These are phyloP conservation scores for Holothuria glaberrima DNA, from an alignment of 35 echinoderm and acorn worm genomes.

Conservation along the genomic window DNA sequence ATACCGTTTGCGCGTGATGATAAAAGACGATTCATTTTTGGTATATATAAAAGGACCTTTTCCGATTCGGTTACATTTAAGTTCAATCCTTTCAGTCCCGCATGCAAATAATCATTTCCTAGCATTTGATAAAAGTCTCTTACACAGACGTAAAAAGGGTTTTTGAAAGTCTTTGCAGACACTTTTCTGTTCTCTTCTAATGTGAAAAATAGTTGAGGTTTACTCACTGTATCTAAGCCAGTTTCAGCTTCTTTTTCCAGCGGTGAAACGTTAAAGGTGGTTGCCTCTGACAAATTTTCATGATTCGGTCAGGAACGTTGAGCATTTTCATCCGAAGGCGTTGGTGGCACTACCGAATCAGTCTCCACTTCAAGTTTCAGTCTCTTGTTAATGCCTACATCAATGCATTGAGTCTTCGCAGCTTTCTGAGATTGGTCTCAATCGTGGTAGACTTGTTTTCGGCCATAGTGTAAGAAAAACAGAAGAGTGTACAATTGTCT, in stretches of 20 bases:
- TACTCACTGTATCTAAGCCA: not conserved
- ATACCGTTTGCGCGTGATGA: too few species aligned
- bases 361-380: not conserved
- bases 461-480: too few species aligned
- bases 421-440: too few species aligned
- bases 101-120: not conserved
- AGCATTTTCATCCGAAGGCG: not conserved
- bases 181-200: too few species aligned
- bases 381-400: not conserved
- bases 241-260: too few species aligned
- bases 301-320: not conserved
- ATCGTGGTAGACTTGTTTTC: not conserved
- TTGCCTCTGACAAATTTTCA: not conserved
- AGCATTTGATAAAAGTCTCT: not conserved
- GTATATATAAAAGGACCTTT: too few species aligned
- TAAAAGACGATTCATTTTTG: too few species aligned
- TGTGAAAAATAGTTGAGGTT: not conserved
- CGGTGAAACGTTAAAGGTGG: too few species aligned
- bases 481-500: not conserved
- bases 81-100: not conserved
- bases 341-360: not conserved
- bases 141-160: not conserved
- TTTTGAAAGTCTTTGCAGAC: too few species aligned
- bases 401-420: not conserved
- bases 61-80: not conserved